Percentiles rank a stretch among this genome's conserved stretches.
These are phyloP conservation scores for Apamea monoglypha DNA, from an alignment of 2,888 invertebrate species.

Conservation along the genomic window DNA sequence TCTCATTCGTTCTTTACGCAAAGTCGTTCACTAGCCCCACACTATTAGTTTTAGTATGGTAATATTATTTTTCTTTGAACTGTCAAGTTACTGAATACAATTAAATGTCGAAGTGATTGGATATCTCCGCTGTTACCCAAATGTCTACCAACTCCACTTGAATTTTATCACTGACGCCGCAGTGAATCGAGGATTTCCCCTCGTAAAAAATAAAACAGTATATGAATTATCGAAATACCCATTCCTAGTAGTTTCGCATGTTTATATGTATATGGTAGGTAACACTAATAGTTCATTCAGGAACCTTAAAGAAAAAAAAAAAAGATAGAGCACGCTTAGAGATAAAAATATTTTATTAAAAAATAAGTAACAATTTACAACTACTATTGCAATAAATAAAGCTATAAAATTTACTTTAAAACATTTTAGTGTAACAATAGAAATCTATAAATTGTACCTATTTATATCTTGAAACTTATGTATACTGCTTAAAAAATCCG, in stretches of 20 bases:
- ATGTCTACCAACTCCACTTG: neutral
- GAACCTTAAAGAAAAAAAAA: neutral
- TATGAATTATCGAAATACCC: neutral
- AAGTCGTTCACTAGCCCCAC: too few relatives aligned
- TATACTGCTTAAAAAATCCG: constrained; percentile 45
- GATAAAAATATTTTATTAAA: neutral
- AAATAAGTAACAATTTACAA: neutral
- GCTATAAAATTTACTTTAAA: constrained; percentile 25
- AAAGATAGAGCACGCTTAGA: too few relatives aligned
- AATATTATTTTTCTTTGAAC: too few relatives aligned
- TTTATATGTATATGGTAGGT: neutral
- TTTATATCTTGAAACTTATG: constrained; percentile 50
- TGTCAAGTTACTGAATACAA: too few relatives aligned
- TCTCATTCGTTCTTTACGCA: too few relatives aligned
- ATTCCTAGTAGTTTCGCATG: neutral
- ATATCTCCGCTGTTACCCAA: neutral
- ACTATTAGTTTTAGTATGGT: too few relatives aligned
- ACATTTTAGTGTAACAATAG: constrained; percentile 20
- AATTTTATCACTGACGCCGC: neutral
- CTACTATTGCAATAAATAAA: constrained; percentile 24
- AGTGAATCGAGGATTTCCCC: neutral
- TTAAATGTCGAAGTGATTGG: too few relatives aligned
- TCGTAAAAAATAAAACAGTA: neutral
- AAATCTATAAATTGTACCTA: constrained; percentile 47
- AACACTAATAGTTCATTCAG: neutral